Base-by-base conservation (phyloP, 2,113 vertebrate species). In the Bostrychus sinensis region DNA sequence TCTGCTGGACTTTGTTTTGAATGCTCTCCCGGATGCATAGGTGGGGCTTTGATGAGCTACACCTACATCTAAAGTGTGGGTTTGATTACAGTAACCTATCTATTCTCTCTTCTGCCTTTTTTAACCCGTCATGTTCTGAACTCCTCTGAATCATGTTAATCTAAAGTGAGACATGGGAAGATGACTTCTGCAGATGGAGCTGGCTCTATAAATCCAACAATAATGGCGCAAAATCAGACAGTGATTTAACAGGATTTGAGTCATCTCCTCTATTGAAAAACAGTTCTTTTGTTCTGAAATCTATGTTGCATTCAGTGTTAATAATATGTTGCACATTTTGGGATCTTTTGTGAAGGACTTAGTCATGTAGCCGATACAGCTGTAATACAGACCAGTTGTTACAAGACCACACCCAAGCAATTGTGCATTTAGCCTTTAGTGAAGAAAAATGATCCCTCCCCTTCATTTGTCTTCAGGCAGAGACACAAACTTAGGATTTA, bases 181-280 rank as follows among this genome's bases (percentile, higher is more conserved):
- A 84, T 72, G 61, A 78, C 32, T 81, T 68, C 46, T 75, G 38
- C 81, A 83, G 73, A 62, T 85, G 74, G 50, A 56, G 23, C 19
- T 10, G 42, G 53, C 68, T 66, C 32, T 23, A 26, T 46, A n/a
- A 37, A 72, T 68, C 48, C 79, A 50, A 58, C 51, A 62, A n/a
- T 70, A 46, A 68, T 32, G 37, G 76, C 43, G 23, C 37, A 17
- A 28, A 51, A 51, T 28, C 48, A 50, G 45, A 57, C 14, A 19
- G 32, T 25, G 56, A 45, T 43, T 51, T 10, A 26, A 56, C 37
- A 14, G 32, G 20, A 66, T 58, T 37, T 25, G 42, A 72, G 41
- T 25, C 16, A 3, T 32, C 42, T 10, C 20, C 4, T 22, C 38
- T 17, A 9, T 12, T 41, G 13, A 0, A 42, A 16, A n/a, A 11